A percentile compares a stretch with the other conserved stretches of the same genome.
Evolutionary conservation across 2,113 vertebrate species (phyloP).

Genomic region (Notarius quadriscutis): DNA sequence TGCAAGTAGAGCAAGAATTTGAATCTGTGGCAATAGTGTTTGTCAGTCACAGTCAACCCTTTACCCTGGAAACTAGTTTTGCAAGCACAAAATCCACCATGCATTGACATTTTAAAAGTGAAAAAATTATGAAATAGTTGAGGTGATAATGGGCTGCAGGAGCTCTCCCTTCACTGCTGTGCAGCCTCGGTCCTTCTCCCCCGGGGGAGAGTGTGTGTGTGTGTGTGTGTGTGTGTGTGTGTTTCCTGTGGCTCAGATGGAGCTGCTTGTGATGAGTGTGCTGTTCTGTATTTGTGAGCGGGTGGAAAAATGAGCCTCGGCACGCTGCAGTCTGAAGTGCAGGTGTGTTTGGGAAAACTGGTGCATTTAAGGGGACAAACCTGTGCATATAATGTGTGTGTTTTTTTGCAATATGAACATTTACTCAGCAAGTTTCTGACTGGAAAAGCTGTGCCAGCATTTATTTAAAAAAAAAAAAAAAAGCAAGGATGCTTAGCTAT

Average conservation of each 20-base stretch:
- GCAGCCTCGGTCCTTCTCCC: slow-evolving; percentile 16
- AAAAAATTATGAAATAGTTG: slow-evolving; percentile 1
- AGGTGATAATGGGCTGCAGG: slow-evolving; percentile 17
- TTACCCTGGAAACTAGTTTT: not conserved
- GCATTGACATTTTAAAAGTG: not conserved
- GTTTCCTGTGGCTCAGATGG: slow-evolving; percentile 38
- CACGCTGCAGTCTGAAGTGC: slow-evolving; percentile 44
- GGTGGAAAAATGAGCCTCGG: slow-evolving; percentile 38
- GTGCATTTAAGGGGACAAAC: slow-evolving; percentile 36
- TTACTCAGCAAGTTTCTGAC: slow-evolving; percentile 44
- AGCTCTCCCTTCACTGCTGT: slow-evolving; percentile 25
- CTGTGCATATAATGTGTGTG: slow-evolving; percentile 9
- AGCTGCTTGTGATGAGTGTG: slow-evolving; percentile 42
- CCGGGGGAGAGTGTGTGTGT: slow-evolving; percentile 10
- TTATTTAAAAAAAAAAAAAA: slow-evolving; percentile 4
- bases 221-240: slow-evolving; percentile 12
- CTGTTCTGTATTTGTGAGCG: slow-evolving; percentile 42
- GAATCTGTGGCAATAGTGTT: not conserved
- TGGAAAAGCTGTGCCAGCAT: slow-evolving; percentile 48
- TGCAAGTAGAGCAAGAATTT: slow-evolving; percentile 19
- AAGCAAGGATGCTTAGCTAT: slow-evolving; percentile 45
- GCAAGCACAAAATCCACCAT: not conserved
- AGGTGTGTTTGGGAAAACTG: slow-evolving; percentile 33
- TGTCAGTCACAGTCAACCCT: not conserved
- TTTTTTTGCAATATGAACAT: slow-evolving; percentile 34